Conservation (phyloP, 2,797 vertebrate species). For the Thaleichthys pacificus region DNA sequence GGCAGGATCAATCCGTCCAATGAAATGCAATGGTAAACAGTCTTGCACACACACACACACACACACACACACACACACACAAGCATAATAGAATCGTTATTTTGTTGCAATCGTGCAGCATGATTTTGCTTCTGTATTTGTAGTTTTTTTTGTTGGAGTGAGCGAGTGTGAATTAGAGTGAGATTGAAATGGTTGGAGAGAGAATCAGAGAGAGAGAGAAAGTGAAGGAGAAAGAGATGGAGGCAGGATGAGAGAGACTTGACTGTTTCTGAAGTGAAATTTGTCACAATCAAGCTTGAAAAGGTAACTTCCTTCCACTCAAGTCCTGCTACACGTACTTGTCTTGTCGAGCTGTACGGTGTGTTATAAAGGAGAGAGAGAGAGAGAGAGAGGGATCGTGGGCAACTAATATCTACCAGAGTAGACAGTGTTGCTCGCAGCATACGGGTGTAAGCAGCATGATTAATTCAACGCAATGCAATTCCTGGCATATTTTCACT, state of each 20-base stretch:
- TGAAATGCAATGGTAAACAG: constrained; percentile 53
- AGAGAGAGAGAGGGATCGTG: background rate
- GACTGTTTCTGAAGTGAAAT: background rate
- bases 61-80: background rate
- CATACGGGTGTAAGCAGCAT: constrained; percentile 18
- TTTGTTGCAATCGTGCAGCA: background rate
- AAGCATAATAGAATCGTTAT: constrained; percentile 1
- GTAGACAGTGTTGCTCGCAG: constrained; percentile 3
- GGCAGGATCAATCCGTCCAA: constrained; percentile 53
- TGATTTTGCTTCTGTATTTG: background rate
- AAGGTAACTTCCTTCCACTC: too few relatives aligned
- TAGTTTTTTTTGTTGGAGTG: background rate
- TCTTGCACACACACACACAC: constrained; percentile 6
- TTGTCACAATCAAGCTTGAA: too few relatives aligned
- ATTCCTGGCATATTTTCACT: constrained; percentile 36
- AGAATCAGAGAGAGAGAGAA: too few relatives aligned
- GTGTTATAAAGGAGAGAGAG: background rate
- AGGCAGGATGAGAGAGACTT: background rate
- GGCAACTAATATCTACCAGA: background rate
- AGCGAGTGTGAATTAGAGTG: background rate
- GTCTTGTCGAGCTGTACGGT: background rate
- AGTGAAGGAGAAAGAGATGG: background rate
- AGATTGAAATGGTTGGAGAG: background rate
- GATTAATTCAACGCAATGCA: constrained; percentile 40
- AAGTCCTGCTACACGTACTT: too few relatives aligned